These are phyloP conservation scores for Zaprionus lineosus DNA, from an alignment of 2,888 invertebrate species.

Conservation along the genomic window DNA sequence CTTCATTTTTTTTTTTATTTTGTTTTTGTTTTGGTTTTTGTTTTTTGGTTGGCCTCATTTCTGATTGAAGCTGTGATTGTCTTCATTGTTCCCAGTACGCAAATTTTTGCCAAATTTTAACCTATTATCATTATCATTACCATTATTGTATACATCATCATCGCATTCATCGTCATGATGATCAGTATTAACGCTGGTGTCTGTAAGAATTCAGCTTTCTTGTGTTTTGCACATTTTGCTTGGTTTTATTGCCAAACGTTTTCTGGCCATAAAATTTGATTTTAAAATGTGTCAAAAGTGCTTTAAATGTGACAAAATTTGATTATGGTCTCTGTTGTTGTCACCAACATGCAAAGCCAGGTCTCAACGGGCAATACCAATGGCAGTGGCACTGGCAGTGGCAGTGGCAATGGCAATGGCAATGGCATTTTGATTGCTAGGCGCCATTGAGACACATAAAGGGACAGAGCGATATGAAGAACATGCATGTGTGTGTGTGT, in stretches of 20 bases:
- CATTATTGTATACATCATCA: slow-evolving; percentile 35
- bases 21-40: not conserved
- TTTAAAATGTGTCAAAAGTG: slow-evolving; percentile 73
- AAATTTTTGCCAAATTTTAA: slow-evolving; percentile 64
- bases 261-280: slow-evolving; percentile 66
- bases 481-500: too few species aligned
- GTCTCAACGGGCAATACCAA: not conserved
- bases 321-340: slow-evolving; percentile 43
- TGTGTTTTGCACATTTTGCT: slow-evolving; percentile 1
- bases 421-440: slow-evolving; percentile 59
- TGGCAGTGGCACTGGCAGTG: slow-evolving; percentile 34
- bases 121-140: slow-evolving; percentile 50
- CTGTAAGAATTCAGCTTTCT: slow-evolving; percentile 6
- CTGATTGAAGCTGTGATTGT: slow-evolving; percentile 52
- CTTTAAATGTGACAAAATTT: slow-evolving; percentile 71
- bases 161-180: not conserved
- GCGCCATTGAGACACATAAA: slow-evolving; percentile 49
- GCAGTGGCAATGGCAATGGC: not conserved
- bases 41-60: too few species aligned
- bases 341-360: slow-evolving; percentile 17
- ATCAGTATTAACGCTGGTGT: not conserved
- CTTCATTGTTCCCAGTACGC: slow-evolving; percentile 63
- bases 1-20: slow-evolving; percentile 7
- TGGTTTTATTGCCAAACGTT: slow-evolving; percentile 52
- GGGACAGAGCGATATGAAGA: not conserved